Evolutionary conservation across 2,797 vertebrate genomes (phyloP).

Genomic region (Hemibagrus guttatus): DNA sequence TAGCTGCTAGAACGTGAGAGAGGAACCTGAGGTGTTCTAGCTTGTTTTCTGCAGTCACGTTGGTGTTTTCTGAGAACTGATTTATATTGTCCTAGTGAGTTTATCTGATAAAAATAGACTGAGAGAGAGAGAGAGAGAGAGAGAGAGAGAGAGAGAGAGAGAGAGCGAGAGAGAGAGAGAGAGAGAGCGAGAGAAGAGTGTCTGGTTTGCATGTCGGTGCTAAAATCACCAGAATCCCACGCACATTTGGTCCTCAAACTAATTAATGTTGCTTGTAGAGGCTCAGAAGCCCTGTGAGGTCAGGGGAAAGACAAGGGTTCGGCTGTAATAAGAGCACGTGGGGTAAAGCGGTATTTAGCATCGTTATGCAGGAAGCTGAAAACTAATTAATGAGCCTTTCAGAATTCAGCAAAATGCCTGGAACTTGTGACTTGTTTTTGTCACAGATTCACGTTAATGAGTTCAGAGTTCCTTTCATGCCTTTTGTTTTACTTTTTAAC

Average conservation of each 20-base stretch:
- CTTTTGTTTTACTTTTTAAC: not conserved
- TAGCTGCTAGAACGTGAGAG: not conserved
- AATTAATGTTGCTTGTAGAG: conserved; percentile 54
- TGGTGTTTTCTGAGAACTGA: not conserved
- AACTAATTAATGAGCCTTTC: conserved; percentile 46
- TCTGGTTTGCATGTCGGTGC: conserved; percentile 36
- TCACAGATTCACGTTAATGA: conserved; percentile 32
- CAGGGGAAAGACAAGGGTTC: conserved; percentile 42
- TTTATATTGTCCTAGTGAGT: not conserved
- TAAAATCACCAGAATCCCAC: conserved; percentile 50
- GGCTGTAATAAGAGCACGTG: conserved; percentile 42
- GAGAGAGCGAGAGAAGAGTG: not conserved
- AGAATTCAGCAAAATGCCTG: conserved; percentile 33
- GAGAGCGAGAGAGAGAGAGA: no score
- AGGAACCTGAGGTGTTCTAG: not conserved
- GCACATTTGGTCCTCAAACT: conserved; percentile 33
- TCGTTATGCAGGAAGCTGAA: conserved; percentile 29
- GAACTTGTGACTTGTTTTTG: conserved; percentile 31
- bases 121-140: no score
- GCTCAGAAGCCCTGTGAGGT: conserved; percentile 47
- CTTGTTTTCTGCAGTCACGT: not conserved
- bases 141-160: no score
- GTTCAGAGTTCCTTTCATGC: conserved; percentile 4
- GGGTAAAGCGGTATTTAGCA: conserved; percentile 49
- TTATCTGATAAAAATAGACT: conserved; percentile 27